Evolutionary conservation across 30 jellyfish, hydroid and myxozoan genomes (phyloP).

Genomic region (Aurelia coerulea): DNA sequence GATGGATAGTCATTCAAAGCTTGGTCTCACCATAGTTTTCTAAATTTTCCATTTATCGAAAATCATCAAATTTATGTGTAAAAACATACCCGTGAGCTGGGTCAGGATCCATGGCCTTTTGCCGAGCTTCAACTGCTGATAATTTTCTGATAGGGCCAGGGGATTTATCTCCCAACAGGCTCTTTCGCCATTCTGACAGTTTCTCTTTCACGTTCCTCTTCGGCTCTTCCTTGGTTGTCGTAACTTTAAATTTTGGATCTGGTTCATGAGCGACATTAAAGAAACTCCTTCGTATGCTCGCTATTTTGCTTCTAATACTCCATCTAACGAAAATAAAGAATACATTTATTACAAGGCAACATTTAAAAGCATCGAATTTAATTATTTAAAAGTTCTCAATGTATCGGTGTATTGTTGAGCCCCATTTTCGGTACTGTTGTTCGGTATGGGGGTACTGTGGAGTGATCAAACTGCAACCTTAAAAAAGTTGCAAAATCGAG

Average conservation of each 20-base stretch:
- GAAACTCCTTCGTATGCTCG: slow-evolving; percentile 51
- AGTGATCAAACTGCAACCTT: too few relatives aligned
- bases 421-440: too few relatives aligned
- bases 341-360: too few relatives aligned
- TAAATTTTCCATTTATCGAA: too few relatives aligned
- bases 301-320: slow-evolving; percentile 34
- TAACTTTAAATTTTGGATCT: too few relatives aligned
- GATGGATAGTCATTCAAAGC: not conserved
- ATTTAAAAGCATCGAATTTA: too few relatives aligned
- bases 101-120: not conserved
- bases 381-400: too few relatives aligned
- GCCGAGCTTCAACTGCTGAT: not conserved
- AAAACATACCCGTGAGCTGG: too few relatives aligned
- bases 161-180: not conserved
- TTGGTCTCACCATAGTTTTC: not conserved
- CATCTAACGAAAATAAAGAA: not conserved
- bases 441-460: too few relatives aligned
- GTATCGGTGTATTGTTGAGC: too few relatives aligned
- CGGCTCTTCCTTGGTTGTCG: slow-evolving; percentile 4
- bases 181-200: slow-evolving; percentile 2
- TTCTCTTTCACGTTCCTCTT: slow-evolving; percentile 35
- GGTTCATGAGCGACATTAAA: slow-evolving; percentile 6
- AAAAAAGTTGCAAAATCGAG: too few relatives aligned
- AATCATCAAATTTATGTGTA: too few relatives aligned
- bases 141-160: not conserved